Conservation (phyloP, 1,140 invertebrate genomes). For the Procambarus virginalis region DNA sequence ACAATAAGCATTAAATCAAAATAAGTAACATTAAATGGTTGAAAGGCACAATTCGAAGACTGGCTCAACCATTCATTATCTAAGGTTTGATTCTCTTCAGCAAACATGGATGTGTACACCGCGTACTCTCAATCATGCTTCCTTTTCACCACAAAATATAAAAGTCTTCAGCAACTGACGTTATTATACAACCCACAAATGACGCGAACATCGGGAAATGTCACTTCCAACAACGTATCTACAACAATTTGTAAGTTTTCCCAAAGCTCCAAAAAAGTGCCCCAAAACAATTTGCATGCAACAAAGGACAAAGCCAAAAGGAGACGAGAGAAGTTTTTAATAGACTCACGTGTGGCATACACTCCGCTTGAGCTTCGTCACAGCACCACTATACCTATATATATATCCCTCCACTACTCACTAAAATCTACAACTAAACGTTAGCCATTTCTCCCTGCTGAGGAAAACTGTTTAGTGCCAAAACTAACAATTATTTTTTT, state of each 20-base stretch:
- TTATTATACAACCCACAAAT: conserved; percentile 10
- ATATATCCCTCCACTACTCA: not conserved
- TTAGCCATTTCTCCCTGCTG: not conserved
- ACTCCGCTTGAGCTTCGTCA: not conserved
- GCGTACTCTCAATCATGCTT: not conserved
- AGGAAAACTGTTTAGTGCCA: not conserved
- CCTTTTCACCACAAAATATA: not conserved
- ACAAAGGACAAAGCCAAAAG: not conserved
- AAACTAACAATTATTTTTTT: not conserved
- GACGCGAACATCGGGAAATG: not conserved
- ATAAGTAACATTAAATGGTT: not conserved
- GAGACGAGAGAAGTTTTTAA: not conserved
- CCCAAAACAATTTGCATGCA: not conserved
- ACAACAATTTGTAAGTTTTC: not conserved
- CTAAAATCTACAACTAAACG: not conserved
- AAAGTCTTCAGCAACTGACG: not conserved
- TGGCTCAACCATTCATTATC: not conserved
- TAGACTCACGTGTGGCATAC: not conserved
- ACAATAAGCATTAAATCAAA: not conserved
- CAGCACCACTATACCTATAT: conserved; percentile 8
- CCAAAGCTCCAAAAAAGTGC: not conserved
- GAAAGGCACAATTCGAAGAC: not conserved
- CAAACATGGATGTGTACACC: not conserved
- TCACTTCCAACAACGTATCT: not conserved
- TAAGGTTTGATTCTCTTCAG: not conserved